Conservation (phyloP, 2,888 invertebrate species). For the Zygaena filipendulae region DNA sequence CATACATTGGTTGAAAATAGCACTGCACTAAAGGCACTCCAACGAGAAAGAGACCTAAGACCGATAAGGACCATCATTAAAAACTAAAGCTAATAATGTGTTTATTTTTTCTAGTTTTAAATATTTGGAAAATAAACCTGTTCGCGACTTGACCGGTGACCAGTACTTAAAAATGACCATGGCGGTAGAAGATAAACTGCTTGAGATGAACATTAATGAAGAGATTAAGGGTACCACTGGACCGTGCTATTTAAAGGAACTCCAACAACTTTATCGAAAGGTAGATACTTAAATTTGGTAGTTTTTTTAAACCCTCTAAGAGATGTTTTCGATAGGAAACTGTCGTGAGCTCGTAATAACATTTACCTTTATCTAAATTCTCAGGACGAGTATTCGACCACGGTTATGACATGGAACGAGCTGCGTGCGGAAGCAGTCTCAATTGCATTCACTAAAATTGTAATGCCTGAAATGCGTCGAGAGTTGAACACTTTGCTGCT, state of each 20-base stretch:
- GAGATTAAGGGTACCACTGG: conserved; percentile 83
- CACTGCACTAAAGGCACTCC: too few species aligned
- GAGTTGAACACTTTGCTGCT: conserved; percentile 85
- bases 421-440: conserved; percentile 89
- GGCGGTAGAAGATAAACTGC: conserved; percentile 84
- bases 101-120: conserved; percentile 72
- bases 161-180: conserved; percentile 87
- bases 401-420: conserved; percentile 96
- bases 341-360: conserved; percentile 32
- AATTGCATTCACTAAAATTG: conserved; percentile 85
- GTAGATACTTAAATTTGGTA: too few species aligned
- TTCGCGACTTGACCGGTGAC: conserved; percentile 87
- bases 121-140: conserved; percentile 93
- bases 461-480: conserved; percentile 89
- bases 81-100: too few species aligned
- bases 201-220: conserved; percentile 79
- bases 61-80: too few species aligned
- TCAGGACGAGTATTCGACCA: conserved; percentile 93
- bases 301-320: too few species aligned
- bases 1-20: too few species aligned
- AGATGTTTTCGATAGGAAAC: too few species aligned
- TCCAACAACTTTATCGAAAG: conserved; percentile 85
- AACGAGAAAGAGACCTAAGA: too few species aligned
- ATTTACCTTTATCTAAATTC: not conserved
- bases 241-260: conserved; percentile 86